Evolutionary conservation across 2,797 vertebrate species (phyloP), one percentile per base, ranked within the genome.

Genomic region (Pyrrhura leucotis): DNA sequence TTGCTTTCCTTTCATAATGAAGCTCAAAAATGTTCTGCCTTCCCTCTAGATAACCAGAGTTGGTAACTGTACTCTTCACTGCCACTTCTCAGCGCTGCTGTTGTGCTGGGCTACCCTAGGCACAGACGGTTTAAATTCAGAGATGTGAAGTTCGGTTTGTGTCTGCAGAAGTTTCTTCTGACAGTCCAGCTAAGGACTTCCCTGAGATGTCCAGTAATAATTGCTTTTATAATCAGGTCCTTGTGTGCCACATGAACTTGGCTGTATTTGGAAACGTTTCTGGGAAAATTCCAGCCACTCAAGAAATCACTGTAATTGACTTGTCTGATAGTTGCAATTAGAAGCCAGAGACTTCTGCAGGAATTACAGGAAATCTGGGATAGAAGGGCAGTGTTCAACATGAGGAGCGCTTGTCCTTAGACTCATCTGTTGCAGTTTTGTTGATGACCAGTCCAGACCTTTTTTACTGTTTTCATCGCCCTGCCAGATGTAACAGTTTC

Each of bases 31-130:
- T 19, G 15, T 28, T 68, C 6, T 21, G 9, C 16, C n/a, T 66
- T 26, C 37, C 63, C 29, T 56, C 22, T 18, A 8, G 0, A 21
- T 3, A 37, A 10, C 8, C 19, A 4, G 35, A 22, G 28, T 12
- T 35, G 9, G 4, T n/a, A 9, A 1, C 23, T 15, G 13, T 63
- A 42, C n/a, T 21, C 6, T 39, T 18, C 3, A 7, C 62, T 33
- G 58, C 17, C 22, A 1, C 31, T 9, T 4, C 1, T 12, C 12
- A 3, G 11, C 7, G 11, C 59, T 17, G 3, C 58, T 12, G 3
- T 3, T 0, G 2, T 20, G 21, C 62, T 44, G 51, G 33, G 4
- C 48, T 48, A 22, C 21, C 42, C n/a, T 35, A 62, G 13, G 22
- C 26, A 6, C 37, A 2, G 37, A 22, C 21, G 12, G 23, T 29